Conservation (phyloP, 2,113 vertebrate genomes). For the Rhabdomys dilectus region DNA sequence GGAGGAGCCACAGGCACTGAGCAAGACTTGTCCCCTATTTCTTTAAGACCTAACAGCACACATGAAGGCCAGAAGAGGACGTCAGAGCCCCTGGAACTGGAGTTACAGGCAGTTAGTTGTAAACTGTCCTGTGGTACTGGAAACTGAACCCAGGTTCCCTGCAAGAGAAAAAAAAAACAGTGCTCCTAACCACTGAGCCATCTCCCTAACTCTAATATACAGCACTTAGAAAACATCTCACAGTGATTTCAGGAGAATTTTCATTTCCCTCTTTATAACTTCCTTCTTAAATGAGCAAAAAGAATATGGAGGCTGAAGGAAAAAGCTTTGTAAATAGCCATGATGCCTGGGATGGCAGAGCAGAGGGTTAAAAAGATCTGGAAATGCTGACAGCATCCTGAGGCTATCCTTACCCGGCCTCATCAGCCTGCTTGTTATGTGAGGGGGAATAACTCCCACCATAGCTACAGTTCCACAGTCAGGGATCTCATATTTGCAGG, state of each 20-base stretch:
- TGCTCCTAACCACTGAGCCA: background rate
- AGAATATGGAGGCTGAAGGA: background rate
- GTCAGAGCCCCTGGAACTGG: background rate
- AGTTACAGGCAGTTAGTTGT: background rate
- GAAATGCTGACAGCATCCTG: background rate
- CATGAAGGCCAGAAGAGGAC: background rate
- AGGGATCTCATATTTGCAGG: background rate
- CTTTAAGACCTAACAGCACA: background rate
- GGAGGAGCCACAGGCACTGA: background rate
- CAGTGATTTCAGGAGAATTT: background rate
- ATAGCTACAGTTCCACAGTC: background rate
- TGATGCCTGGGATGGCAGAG: background rate
- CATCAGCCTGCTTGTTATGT: background rate
- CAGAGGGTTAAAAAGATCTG: background rate
- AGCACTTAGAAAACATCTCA: background rate
- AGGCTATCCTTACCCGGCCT: background rate
- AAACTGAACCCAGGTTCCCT: background rate
- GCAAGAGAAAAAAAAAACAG: background rate
- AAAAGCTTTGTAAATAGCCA: background rate
- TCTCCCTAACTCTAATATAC: background rate
- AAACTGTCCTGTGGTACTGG: background rate
- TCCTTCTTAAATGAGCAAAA: background rate
- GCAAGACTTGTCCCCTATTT: background rate
- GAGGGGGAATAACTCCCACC: constrained; percentile 9
- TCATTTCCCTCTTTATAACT: background rate